Conservation (phyloP, 2,113 vertebrate genomes). For the Riparia riparia region DNA sequence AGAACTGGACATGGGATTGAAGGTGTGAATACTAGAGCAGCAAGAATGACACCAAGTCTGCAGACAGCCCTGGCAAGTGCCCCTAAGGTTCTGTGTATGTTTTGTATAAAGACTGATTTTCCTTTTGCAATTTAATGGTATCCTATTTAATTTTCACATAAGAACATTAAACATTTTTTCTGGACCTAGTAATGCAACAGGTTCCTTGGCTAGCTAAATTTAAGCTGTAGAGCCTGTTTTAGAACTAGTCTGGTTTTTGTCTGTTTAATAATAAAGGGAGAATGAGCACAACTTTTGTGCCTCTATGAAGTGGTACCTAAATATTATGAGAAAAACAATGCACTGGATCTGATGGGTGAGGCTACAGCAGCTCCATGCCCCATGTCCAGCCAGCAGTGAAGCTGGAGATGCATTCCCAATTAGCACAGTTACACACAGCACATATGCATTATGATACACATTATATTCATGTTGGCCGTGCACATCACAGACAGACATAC, state of each 20-base stretch:
- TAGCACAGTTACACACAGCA: neutral
- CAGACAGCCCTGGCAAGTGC: neutral
- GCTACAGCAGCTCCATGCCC: neutral
- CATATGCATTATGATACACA: neutral
- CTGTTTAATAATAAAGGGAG: neutral
- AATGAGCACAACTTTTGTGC: neutral
- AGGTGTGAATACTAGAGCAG: neutral
- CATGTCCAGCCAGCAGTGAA: neutral
- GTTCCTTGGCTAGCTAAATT: neutral
- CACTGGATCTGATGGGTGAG: neutral
- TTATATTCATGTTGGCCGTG: neutral
- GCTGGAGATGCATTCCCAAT: neutral
- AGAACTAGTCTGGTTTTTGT: neutral
- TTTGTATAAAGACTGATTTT: neutral
- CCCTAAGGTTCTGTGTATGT: neutral
- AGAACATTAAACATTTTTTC: neutral
- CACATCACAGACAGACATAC: neutral
- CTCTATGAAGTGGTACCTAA: neutral
- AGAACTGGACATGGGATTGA: neutral
- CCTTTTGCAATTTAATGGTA: neutral
- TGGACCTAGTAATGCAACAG: neutral
- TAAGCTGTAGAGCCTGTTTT: neutral
- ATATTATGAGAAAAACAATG: neutral
- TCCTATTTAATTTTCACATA: accelerated
- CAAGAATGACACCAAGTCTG: neutral